Evolutionary conservation across 2,113 vertebrate species (phyloP), one percentile per base, ranked within the genome.

Genomic region (Aptenodytes patagonicus): DNA sequence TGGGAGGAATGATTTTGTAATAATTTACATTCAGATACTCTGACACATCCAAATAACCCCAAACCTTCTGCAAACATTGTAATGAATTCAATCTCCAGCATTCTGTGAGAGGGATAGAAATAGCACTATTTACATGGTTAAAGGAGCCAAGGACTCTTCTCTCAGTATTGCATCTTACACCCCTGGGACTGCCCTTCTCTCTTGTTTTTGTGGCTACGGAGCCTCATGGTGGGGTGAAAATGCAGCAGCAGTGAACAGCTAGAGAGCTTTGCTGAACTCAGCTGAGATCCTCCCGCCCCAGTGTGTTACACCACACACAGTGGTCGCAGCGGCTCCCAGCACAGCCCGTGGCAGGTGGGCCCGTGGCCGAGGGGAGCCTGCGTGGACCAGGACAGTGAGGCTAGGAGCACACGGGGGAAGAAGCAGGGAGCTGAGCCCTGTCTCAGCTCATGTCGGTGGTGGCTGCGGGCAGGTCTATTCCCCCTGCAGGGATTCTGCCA

Each of bases 21-120:
- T 95, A 87, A 97, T 95, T 97, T 97, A 93, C 94, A 89, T 96
- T 96, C 95, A 91, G 93, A 95, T 95, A 66, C 66, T 92, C 86
- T 79, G 76, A 87, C 84, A 92, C 55, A 79, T 94, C 80, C 70
- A 95, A 93, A 87, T 95, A 96, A 97, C 73, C 81, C 87, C 87
- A 89, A 72, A 91, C 73, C 73, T 82, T 96, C 70, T 97, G 95
- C 76, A 92, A 89, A 87, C 26, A 17, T 28, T 60, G 70, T 70
- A 80, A 94, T 87, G 55, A 90, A 89, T 87, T 79, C 80, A 71
- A 28, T 92, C 72, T 81, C 92, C 55, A 44, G 2, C 36, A 42
- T 87, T 81, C 42, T 78, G 73, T 65, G 72, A 93, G 89, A 83
- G 24, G n/a, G 81, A 51, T 64, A 81, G 91, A 91, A 95, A 71